These are phyloP conservation scores for Dynastes hyllus DNA, from an alignment of 2,888 invertebrate genomes.

Conservation along the genomic window DNA sequence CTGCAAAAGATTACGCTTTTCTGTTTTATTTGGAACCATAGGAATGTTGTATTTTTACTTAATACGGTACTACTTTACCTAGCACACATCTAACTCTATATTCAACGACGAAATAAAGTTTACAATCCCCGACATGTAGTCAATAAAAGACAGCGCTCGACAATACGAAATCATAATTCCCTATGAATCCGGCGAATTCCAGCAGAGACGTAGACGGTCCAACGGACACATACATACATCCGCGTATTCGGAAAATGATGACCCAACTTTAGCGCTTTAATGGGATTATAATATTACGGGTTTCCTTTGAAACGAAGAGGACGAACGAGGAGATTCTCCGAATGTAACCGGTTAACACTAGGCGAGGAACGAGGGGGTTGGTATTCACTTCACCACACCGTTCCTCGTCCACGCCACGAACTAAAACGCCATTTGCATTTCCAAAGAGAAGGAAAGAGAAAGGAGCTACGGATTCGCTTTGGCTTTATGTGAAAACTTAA, in stretches of 20 bases:
- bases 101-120: conserved; percentile 27
- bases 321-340: conserved; percentile 39
- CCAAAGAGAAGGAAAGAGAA: conserved; percentile 19
- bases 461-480: conserved; percentile 53
- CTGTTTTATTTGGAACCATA: too few relatives aligned
- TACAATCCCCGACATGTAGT: conserved; percentile 58
- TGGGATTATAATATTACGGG: conserved; percentile 60
- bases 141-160: conserved; percentile 48
- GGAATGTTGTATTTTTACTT: too few relatives aligned
- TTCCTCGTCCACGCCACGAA: not conserved
- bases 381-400: conserved; percentile 21
- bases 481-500: conserved; percentile 51
- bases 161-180: conserved; percentile 37
- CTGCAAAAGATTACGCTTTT: too few relatives aligned
- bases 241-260: conserved; percentile 55
- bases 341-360: not conserved
- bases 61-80: too few relatives aligned
- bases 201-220: not conserved
- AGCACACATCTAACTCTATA: too few relatives aligned
- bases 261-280: conserved; percentile 59
- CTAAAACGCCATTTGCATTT: conserved; percentile 59
- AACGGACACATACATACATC: not conserved
- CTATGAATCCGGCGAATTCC: not conserved
- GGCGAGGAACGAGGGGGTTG: not conserved
- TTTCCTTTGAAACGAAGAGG: conserved; percentile 58